Evolutionary conservation across 2,888 invertebrate genomes (phyloP), one percentile per base, ranked within the genome.

Genomic region (Mythimna lalbum): DNA sequence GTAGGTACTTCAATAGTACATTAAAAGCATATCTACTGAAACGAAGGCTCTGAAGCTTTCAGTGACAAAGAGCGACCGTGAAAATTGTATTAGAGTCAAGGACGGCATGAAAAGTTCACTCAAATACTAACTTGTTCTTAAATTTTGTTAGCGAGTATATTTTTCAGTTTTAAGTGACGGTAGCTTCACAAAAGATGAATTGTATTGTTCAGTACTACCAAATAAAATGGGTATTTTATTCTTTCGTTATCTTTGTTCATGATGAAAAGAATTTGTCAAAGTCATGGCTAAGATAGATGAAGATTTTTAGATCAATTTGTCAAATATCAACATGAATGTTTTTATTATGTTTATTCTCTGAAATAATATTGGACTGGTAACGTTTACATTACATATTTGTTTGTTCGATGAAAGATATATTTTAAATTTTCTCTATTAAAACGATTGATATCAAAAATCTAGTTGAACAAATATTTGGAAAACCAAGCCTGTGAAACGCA

Each of bases 1-100:
- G 57, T 66, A 10, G 17, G 10, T 71, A 76, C 64, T 75, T 63
- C 64, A 73, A 69, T 74, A 64, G 70, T 66, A 74, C 75, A 74
- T 85, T 79, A 79, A 83, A 80, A 80, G 82, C 74, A 65, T 83
- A 80, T 77, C 83, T 76, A 52, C 73, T 80, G 75, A 73, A 71
- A 75, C 55, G 74, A 76, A 77, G 78, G 73, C 68, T 72, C 78
- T 76, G 53, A 57, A 76, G 72, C 64, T 66, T 76, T 85, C 76
- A 74, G 79, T 73, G 63, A 78, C 85, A 85, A 85, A 85, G 85
- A 77, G 72, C 70, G 67, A 74, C 73, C 75, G 71, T 83, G 83
- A 85, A 85, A 85, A 85, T 85, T 80, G 69, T 77, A 86, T 85
- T 85, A 77, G 55, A 76, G 74, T 82, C 77, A 82, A 83, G 83